These are phyloP conservation scores for Dysidea cf. avara DNA, from an alignment of 37 sponge, comb jelly and placozoan genomes.

Conservation along the genomic window DNA sequence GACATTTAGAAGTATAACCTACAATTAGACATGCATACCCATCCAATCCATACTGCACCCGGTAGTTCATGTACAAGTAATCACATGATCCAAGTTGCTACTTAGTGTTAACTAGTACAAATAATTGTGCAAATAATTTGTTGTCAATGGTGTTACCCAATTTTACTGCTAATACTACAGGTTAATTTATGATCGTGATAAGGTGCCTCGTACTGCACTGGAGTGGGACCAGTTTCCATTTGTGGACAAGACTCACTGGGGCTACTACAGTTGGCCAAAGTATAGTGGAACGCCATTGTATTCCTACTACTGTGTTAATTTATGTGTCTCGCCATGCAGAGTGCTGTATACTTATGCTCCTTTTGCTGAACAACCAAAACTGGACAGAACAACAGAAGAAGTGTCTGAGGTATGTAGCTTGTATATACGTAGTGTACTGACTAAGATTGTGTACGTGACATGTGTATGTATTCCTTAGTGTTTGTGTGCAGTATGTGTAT, in stretches of 20 bases:
- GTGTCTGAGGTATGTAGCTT: conserved; percentile 35
- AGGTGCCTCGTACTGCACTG: conserved; percentile 47
- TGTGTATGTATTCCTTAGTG: too few relatives aligned
- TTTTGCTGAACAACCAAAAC: conserved; percentile 39
- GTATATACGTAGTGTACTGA: neutral
- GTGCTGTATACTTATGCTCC: conserved; percentile 41
- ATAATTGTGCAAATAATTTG: too few relatives aligned
- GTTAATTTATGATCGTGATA: conserved; percentile 38
- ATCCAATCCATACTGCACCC: too few relatives aligned
- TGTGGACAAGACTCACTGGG: conserved; percentile 79
- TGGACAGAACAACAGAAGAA: conserved; percentile 34
- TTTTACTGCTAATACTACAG: conserved; percentile 9
- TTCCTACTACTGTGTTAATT: neutral
- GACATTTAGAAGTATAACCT: too few relatives aligned
- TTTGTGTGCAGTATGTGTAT: too few relatives aligned
- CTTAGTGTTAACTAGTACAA: too few relatives aligned
- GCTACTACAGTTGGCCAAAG: conserved; percentile 82
- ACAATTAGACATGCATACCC: too few relatives aligned
- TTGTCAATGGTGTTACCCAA: too few relatives aligned
- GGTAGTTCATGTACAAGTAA: too few relatives aligned
- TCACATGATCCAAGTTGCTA: too few relatives aligned
- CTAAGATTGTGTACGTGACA: too few relatives aligned
- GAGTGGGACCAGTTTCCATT: conserved; percentile 60
- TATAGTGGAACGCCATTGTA: conserved; percentile 20
- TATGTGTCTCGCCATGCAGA: conserved; percentile 4